Evolutionary conservation across 2,113 vertebrate species (phyloP).

Genomic region (Orycteropus afer): DNA sequence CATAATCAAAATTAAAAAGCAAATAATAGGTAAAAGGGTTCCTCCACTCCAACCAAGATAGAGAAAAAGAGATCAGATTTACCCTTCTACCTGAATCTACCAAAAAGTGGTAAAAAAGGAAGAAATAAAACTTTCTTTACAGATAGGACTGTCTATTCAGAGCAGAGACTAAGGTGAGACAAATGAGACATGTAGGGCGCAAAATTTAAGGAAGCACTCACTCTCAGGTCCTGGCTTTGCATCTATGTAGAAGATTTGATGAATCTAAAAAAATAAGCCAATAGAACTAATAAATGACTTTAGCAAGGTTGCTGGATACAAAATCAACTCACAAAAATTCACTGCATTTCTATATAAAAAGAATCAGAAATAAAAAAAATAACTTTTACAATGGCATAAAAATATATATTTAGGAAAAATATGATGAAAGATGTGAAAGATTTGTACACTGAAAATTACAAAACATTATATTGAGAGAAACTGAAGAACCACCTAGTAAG

Average conservation of each 20-base stretch:
- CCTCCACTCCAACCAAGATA: background rate
- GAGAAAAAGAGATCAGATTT: too few relatives aligned
- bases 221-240: background rate
- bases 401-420: background rate
- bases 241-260: background rate
- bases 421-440: background rate
- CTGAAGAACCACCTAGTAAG: background rate
- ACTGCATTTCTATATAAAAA: background rate
- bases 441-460: background rate
- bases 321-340: background rate
- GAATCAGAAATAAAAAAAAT: background rate
- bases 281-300: background rate
- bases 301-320: too few relatives aligned
- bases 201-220: too few relatives aligned
- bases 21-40: background rate
- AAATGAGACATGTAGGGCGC: background rate
- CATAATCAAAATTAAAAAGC: conserved; percentile 8
- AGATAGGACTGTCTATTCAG: background rate
- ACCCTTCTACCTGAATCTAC: background rate
- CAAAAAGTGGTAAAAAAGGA: background rate
- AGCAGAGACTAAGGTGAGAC: background rate
- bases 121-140: background rate
- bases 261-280: background rate
- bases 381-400: background rate
- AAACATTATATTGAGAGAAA: background rate